Base-by-base conservation (phyloP, 1,140 invertebrate genomes). In the Pseudomyrmex gracilis region DNA sequence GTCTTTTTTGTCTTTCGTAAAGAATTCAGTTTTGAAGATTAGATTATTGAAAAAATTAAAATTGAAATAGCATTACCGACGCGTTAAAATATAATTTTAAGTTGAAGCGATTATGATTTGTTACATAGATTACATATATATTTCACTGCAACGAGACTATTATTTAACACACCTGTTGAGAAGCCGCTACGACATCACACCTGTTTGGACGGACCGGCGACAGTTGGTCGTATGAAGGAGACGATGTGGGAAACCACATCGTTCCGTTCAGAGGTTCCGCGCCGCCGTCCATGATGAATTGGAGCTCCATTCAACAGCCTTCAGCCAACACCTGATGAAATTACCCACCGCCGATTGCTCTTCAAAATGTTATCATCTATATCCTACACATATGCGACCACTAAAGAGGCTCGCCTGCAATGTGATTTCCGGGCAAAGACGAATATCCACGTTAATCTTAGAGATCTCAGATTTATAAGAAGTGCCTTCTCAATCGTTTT, bases 261-360 rank as follows among this genome's bases (percentile, higher is more conserved):
- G 90, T 64, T 55, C 88, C 91, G 74, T 91, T 92, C 43, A 93
- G 76, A 78, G 90, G 89, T 82, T 91, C 93, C 68, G 92, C 85
- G 49, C 89, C 89, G n/a, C 89, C 61, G 68, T 93, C 93, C 93
- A 93, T 93, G 47, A 92, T 93, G 67, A 92, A 85, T 89, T 93
- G 89, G 43, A 93, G 88, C 86, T 93, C 93, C 92, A 93, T 93
- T 91, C 87, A 86, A 82, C 24, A 43, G 66, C 43, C 34, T n/a
- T 70, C 43, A 47, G 76, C 76, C 82, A 34, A 34, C 34, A 34
- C 34, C 34, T 34, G 34, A 34, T 34, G 34, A 34, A 34, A 34
- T 34, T 34, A 34, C 34, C 5, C 0, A 0, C 34, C 24, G 34
- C n/a, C 43, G 43, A 68, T 49, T 8, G 66, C 66, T 20, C 17